A percentile compares a stretch with the other conserved stretches of the same genome.
phyloP scores from a whole-genome alignment of 1,140 invertebrate species.

The Drosophila seguyi region DNA sequence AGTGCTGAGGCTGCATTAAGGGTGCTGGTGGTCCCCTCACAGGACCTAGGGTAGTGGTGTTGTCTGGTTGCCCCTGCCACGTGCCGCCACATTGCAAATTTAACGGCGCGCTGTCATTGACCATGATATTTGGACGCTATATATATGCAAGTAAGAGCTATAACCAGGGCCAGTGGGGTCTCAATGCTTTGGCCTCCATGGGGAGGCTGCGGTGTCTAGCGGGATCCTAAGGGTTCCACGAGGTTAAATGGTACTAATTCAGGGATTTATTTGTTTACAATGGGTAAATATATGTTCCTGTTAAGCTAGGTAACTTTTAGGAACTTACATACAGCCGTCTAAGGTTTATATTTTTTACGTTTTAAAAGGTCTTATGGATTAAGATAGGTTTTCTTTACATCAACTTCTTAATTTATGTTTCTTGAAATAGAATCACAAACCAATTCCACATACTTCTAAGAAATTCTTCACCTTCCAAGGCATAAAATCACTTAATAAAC shows the following conservation, averaged over 20 bases:
- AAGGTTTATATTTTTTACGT: neutral
- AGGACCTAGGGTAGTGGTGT: conserved; percentile 47
- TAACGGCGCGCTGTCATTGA: conserved; percentile 64
- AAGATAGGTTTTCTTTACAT: neutral
- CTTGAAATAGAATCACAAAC: neutral
- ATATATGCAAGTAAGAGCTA: neutral
- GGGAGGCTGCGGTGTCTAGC: neutral
- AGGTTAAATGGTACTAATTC: conserved; percentile 2
- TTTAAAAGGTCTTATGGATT: neutral
- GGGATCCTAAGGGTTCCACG: neutral
- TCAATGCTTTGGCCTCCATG: conserved; percentile 41
- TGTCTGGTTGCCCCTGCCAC: conserved; percentile 72
- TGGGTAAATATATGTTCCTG: neutral
- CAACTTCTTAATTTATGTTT: neutral
- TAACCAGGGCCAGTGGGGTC: conserved; percentile 17
- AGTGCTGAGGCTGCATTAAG: neutral
- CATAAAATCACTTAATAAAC: conserved; percentile 1
- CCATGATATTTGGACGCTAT: conserved; percentile 69
- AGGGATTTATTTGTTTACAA: neutral
- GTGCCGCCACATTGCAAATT: conserved; percentile 43
- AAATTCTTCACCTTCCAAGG: no score
- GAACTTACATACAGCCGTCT: no score
- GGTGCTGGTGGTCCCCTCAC: conserved; percentile 9
- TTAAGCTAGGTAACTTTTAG: neutral
- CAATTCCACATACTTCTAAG: neutral